Percentiles rank a stretch among this genome's conserved stretches.
Evolutionary conservation across 2,888 invertebrate species (phyloP).

Genomic region (Epinotia demarniana): DNA sequence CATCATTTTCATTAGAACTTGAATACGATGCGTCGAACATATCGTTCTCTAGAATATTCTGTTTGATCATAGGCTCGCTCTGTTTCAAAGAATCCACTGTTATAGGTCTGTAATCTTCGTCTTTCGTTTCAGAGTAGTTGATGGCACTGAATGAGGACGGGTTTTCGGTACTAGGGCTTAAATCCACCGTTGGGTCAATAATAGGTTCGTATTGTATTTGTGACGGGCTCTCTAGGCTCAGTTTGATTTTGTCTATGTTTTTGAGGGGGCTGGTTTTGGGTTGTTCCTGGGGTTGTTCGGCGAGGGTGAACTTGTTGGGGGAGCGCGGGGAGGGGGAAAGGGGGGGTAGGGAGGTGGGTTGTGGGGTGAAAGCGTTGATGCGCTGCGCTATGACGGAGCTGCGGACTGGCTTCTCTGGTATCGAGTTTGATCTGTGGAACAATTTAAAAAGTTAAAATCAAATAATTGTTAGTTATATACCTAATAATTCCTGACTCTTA

Average conservation of each 20-base stretch:
- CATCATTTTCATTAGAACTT: slow-evolving; percentile 83
- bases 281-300: slow-evolving; percentile 59
- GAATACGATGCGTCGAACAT: slow-evolving; percentile 82
- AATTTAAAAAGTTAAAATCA: background rate
- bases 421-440: slow-evolving; percentile 64
- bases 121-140: slow-evolving; percentile 62
- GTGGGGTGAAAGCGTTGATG: slow-evolving; percentile 81
- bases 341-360: slow-evolving; percentile 56
- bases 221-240: slow-evolving; percentile 78
- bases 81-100: slow-evolving; percentile 61
- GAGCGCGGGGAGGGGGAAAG: slow-evolving; percentile 29
- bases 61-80: slow-evolving; percentile 81
- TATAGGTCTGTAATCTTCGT: slow-evolving; percentile 66
- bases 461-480: too few species aligned
- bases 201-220: slow-evolving; percentile 82
- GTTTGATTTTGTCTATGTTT: slow-evolving; percentile 81
- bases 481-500: too few species aligned
- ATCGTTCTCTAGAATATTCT: slow-evolving; percentile 81
- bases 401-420: slow-evolving; percentile 88
- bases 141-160: slow-evolving; percentile 74
- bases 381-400: slow-evolving; percentile 87
- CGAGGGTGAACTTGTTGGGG: slow-evolving; percentile 51
- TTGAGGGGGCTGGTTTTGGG: slow-evolving; percentile 74
- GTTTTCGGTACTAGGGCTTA: slow-evolving; percentile 76
- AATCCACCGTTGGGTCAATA: slow-evolving; percentile 71